A percentile compares a stretch with the other conserved stretches of the same genome.
Evolutionary conservation across 1,140 invertebrate species (phyloP).

Genomic region (Lerema accius): DNA sequence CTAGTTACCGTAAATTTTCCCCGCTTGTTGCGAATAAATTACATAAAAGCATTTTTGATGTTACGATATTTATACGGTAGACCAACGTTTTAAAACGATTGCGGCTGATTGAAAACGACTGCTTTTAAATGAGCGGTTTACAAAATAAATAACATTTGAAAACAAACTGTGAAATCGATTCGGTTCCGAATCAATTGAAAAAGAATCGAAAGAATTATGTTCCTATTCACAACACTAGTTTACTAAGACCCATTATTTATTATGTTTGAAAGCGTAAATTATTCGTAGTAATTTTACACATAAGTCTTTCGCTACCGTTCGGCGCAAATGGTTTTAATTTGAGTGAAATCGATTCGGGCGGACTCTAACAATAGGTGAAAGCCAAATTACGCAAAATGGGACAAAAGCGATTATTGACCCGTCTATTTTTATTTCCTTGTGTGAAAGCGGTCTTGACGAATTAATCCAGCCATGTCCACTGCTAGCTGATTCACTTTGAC

Average conservation of each 20-base stretch:
- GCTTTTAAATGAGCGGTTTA: slow-evolving; percentile 7
- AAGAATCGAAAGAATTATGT: neutral
- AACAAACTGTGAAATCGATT: neutral
- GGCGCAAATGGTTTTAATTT: slow-evolving; percentile 35
- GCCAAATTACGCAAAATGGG: slow-evolving; percentile 51
- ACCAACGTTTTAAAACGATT: slow-evolving; percentile 5
- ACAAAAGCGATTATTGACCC: slow-evolving; percentile 53
- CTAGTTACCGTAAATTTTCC: slow-evolving; percentile 3
- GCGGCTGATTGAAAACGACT: slow-evolving; percentile 5
- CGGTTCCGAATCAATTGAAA: neutral
- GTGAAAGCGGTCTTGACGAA: slow-evolving; percentile 63
- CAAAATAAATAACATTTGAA: neutral
- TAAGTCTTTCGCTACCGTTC: slow-evolving; percentile 10
- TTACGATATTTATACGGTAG: slow-evolving; percentile 7
- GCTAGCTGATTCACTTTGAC: slow-evolving; percentile 53
- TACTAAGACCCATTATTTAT: too few species aligned
- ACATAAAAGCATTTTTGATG: slow-evolving; percentile 6
- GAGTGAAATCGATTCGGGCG: slow-evolving; percentile 39
- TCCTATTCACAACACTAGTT: too few species aligned
- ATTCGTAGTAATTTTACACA: slow-evolving; percentile 2
- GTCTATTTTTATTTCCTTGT: slow-evolving; percentile 63
- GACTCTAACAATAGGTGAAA: slow-evolving; percentile 63
- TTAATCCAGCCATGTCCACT: slow-evolving; percentile 58
- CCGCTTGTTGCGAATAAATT: slow-evolving; percentile 4
- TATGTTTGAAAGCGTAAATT: slow-evolving; percentile 8